These are phyloP conservation scores for Trematomus bernacchii DNA, from an alignment of 2,797 vertebrate species.

Conservation along the genomic window DNA sequence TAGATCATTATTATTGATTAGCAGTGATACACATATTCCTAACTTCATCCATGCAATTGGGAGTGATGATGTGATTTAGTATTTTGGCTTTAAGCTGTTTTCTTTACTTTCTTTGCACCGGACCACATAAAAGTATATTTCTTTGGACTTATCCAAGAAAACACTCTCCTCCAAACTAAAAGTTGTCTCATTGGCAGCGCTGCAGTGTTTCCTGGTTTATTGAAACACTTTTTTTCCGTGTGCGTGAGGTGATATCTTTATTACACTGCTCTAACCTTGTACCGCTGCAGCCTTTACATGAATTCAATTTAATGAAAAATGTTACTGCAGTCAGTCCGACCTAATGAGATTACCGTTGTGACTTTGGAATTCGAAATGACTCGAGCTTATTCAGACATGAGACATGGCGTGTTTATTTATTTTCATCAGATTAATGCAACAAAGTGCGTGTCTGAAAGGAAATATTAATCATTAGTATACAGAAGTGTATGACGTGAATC, in stretches of 20 bases:
- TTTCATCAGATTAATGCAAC: not conserved
- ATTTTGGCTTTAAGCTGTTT: not conserved
- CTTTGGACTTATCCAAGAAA: not conserved
- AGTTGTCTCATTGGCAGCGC: not conserved
- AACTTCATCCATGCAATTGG: not conserved
- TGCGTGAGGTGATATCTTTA: not conserved
- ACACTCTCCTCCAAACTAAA: not conserved
- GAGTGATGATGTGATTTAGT: not conserved
- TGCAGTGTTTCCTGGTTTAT: not conserved
- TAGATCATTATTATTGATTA: too few species aligned
- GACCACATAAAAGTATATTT: not conserved
- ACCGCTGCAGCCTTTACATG: not conserved
- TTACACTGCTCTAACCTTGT: not conserved
- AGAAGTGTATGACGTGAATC: too few species aligned
- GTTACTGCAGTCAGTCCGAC: not conserved
- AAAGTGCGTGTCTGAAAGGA: not conserved
- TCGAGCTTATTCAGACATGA: not conserved
- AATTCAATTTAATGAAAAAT: not conserved
- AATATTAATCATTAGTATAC: not conserved
- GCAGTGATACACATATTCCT: not conserved
- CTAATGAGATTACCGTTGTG: not conserved
- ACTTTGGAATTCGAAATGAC: slow-evolving; percentile 7
- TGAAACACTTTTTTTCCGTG: too few species aligned
- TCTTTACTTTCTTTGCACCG: not conserved
- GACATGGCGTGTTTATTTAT: not conserved